Conservation (phyloP, 2,113 vertebrate species). For the Xiphophorus hellerii region DNA sequence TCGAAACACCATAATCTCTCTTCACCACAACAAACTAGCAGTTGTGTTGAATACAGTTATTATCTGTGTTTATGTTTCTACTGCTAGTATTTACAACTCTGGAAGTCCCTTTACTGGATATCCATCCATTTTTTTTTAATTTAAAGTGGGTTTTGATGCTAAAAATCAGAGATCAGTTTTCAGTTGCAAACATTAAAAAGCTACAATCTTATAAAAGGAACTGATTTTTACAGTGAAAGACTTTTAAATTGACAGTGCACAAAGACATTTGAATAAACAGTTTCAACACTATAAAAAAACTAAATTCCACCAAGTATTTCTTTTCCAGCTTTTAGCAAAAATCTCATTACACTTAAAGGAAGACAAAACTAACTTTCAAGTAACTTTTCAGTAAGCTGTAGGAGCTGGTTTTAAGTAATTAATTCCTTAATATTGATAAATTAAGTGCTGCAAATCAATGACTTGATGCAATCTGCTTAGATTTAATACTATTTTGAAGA, state of each 20-base stretch:
- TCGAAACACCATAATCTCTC: neutral
- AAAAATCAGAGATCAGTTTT: neutral
- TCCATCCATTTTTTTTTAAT: neutral
- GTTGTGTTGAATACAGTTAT: slow-evolving; percentile 2
- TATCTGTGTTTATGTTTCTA: neutral
- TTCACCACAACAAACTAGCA: neutral
- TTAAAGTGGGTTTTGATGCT: neutral
- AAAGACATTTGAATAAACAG: slow-evolving; percentile 19
- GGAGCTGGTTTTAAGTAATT: too few species aligned
- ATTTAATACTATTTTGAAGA: too few species aligned
- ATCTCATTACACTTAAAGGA: too few species aligned
- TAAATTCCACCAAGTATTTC: too few species aligned
- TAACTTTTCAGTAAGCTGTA: too few species aligned
- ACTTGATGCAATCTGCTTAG: too few species aligned
- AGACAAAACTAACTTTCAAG: too few species aligned
- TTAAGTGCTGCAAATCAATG: too few species aligned
- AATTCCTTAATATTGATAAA: too few species aligned
- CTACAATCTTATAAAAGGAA: slow-evolving; percentile 25
- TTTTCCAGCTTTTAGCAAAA: too few species aligned
- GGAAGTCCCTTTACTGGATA: neutral
- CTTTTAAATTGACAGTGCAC: neutral
- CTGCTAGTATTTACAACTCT: slow-evolving; percentile 37
- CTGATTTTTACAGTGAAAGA: too few species aligned
- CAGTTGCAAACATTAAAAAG: slow-evolving; percentile 38
- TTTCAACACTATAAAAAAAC: too few species aligned